Base-by-base conservation (phyloP, 2,888 invertebrate genomes). In the Alsophila aescularia region DNA sequence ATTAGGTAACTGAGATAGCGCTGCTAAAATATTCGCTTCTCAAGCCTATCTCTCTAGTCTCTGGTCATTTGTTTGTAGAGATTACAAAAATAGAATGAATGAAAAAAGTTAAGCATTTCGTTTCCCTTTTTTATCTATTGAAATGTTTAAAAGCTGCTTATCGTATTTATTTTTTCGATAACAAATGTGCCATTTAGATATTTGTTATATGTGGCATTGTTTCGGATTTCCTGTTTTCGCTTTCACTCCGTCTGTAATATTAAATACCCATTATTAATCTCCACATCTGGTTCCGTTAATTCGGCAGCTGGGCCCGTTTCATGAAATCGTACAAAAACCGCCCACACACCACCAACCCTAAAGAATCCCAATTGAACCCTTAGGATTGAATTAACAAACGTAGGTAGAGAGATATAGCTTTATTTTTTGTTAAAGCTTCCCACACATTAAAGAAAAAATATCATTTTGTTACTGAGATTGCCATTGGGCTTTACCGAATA, bases 281-380 rank as follows among this genome's bases (percentile, higher is more conserved):
- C 52, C 71, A 58, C 82, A 81, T 84, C 81, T 84, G 85, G 76
- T 73, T 67, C 58, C 58, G 64, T 65, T 70, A 69, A 72, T 73
- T 77, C 73, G 72, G 77, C 83, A 79, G 78, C 76, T 77, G 78
- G 65, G 67, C 60, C 60, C 59, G 58, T 58, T 52, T 67, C 60
- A 64, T 69, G 62, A 60, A 66, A 65, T 68, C 41, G 58, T 66
- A 67, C 53, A 60, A 80, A 74, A 70, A 67, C 62, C 66, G 59
- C 66, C 64, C 60, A 65, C 72, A 66, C 67, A 52, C 43, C 61
- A 58, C 62, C 65, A 64, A 69, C 68, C 70, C 69, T 54, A 72
- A 71, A 72, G 63, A 64, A 70, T 68, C 65, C 67, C 75, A 78
- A 81, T 78, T 72, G 76, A 75, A 77, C 73, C 77, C 76, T 72